Evolutionary conservation across 2,888 invertebrate species (phyloP), one percentile per base, ranked within the genome.

Genomic region (Dastarcus helophoroides): DNA sequence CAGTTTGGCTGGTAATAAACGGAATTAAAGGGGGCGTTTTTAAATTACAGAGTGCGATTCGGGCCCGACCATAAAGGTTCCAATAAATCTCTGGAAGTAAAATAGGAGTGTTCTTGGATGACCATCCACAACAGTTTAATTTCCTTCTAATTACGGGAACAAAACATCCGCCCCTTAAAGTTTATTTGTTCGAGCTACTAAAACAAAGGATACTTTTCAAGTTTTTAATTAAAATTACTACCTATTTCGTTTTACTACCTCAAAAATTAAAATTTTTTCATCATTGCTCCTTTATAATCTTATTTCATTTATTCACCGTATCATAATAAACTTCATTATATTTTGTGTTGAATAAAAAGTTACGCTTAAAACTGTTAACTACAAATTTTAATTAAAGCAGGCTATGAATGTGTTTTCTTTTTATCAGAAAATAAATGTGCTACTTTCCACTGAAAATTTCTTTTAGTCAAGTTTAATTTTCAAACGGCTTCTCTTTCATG

Each of bases 141-240:
- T 56, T 57, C 56, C 56, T 55, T 47, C 56, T 58, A 58, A 58
- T 58, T 58, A 58, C 53, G 46, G 41, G 53, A 54, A 56, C 54
- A 59, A 57, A 58, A 55, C 55, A 51, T 44, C 48, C 47, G 46
- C 47, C 50, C 49, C 51, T 51, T 53, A 48, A 54, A 53, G 48
- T 56, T 56, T 57, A 56, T 57, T 57, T 56, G 54, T 50, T 55
- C 47, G 46, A 48, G 51, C 50, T 50, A 51, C 51, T 56, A 55
- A 56, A 59, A 59, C 59, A 59, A 58, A 58, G 53, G 54, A 54
- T 55, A 59, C 58, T 58, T 59, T 53, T 54, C 54, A 56, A 57
- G 56, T 58, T 59, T 59, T 58, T 59, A 59, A 59, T 59, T 59
- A 59, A 58, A 58, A 58, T 58, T 57, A 58, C 57, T 55, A 55